These are phyloP conservation scores for Drosophila melanica DNA, from an alignment of 1,140 invertebrate species.

Conservation along the genomic window DNA sequence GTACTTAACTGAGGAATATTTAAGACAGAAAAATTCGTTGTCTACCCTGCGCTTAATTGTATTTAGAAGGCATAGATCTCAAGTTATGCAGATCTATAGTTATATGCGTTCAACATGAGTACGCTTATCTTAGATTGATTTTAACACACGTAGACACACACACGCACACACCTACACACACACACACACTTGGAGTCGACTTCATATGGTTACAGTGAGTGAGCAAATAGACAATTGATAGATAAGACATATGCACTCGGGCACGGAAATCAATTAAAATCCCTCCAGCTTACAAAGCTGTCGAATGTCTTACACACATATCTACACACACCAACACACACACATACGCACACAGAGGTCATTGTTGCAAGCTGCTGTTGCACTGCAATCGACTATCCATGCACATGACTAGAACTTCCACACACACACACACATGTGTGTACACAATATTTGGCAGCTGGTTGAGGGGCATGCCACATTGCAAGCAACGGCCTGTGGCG, in stretches of 20 bases:
- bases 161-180: slow-evolving; percentile 8
- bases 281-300: slow-evolving; percentile 60
- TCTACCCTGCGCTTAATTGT: no score
- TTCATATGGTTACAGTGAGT: slow-evolving; percentile 19
- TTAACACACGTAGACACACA: neutral
- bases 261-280: slow-evolving; percentile 84
- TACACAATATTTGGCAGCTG: slow-evolving; percentile 10
- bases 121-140: no score
- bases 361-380: slow-evolving; percentile 54
- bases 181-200: neutral
- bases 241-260: slow-evolving; percentile 74
- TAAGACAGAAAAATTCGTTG: no score
- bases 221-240: slow-evolving; percentile 58
- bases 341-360: slow-evolving; percentile 21
- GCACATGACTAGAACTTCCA: slow-evolving; percentile 50
- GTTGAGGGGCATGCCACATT: slow-evolving; percentile 17
- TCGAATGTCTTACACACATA: slow-evolving; percentile 25
- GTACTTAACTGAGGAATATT: no score
- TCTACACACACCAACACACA: slow-evolving; percentile 23
- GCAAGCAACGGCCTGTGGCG: slow-evolving; percentile 44
- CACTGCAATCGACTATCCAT: slow-evolving; percentile 76
- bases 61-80: no score
- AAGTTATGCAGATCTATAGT: no score
- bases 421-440: slow-evolving; percentile 8
- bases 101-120: no score